A percentile compares a stretch with the other conserved stretches of the same genome.
phyloP scores from a whole-genome alignment of 2,888 invertebrate genomes.

The Apamea monoglypha region DNA sequence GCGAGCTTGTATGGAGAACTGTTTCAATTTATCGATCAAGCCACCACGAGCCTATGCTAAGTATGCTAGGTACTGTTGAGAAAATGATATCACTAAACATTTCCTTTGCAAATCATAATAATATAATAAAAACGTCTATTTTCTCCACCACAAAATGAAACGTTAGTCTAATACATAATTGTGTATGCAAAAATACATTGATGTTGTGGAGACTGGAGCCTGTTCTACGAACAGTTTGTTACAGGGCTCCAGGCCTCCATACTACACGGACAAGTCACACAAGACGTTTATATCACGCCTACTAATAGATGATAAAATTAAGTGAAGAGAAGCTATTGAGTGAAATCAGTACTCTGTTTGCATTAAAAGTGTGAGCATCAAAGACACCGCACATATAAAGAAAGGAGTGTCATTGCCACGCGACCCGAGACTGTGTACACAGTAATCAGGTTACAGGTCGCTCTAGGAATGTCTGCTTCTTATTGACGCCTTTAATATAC shows the following conservation, averaged over 20 bases:
- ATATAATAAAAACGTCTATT: too few species aligned
- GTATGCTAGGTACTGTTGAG: constrained; percentile 6
- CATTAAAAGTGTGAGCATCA: constrained; percentile 44
- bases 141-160: too few species aligned
- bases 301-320: too few species aligned
- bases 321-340: constrained; percentile 3
- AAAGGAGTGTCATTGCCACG: constrained; percentile 64
- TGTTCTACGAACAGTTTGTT: too few species aligned
- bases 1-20: constrained; percentile 26
- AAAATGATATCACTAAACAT: constrained; percentile 14
- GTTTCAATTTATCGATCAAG: constrained; percentile 43
- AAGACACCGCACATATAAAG: constrained; percentile 64
- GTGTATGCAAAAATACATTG: too few species aligned
- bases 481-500: constrained; percentile 83
- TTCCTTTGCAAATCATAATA: constrained; percentile 19
- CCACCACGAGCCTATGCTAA: neutral
- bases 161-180: too few species aligned
- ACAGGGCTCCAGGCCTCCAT: too few species aligned
- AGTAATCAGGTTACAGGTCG: constrained; percentile 79
- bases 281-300: too few species aligned
- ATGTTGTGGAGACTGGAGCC: too few species aligned
- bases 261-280: too few species aligned
- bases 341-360: constrained; percentile 46
- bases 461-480: constrained; percentile 82
- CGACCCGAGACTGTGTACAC: constrained; percentile 55